Conservation (phyloP, 2,797 vertebrate species). For the Kryptolebias ocellatus region DNA sequence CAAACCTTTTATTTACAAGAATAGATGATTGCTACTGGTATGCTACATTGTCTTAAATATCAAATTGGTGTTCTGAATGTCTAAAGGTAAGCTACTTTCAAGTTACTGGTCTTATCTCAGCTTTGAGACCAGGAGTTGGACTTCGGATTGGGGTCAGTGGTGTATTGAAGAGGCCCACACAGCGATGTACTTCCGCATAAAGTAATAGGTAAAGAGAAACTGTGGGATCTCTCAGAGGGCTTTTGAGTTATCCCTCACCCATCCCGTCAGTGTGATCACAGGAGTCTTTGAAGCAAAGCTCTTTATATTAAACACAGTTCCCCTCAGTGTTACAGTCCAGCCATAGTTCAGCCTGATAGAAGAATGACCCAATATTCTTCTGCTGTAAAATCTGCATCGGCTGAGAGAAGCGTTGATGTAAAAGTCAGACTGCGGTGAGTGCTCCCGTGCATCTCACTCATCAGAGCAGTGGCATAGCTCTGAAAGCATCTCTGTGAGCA, state of each 20-base stretch:
- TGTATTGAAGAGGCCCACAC: constrained; percentile 35
- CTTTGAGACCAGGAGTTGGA: constrained; percentile 28
- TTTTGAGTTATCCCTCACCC: background rate
- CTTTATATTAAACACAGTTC: constrained; percentile 6
- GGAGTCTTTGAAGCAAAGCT: constrained; percentile 48
- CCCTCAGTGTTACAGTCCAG: background rate
- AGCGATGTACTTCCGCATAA: too few species aligned
- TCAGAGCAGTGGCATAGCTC: too few species aligned
- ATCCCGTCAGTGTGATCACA: constrained; percentile 28
- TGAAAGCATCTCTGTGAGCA: too few species aligned
- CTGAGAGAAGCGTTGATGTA: too few species aligned
- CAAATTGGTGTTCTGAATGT: too few species aligned
- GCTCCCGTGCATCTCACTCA: too few species aligned
- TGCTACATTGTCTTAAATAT: too few species aligned
- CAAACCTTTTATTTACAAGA: too few species aligned
- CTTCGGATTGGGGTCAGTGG: constrained; percentile 49
- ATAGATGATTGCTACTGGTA: too few species aligned
- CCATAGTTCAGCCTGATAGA: constrained; percentile 28
- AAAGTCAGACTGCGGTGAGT: too few species aligned
- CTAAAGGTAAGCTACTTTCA: constrained; percentile 11
- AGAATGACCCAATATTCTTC: constrained; percentile 10
- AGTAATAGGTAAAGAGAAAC: too few species aligned
- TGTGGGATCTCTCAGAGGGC: too few species aligned
- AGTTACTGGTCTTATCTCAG: constrained; percentile 12
- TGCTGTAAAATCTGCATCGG: background rate